Percentiles rank a stretch among this genome's conserved stretches.
Evolutionary conservation across 1,140 invertebrate species (phyloP).

Genomic region (Drosophila hydei): DNA sequence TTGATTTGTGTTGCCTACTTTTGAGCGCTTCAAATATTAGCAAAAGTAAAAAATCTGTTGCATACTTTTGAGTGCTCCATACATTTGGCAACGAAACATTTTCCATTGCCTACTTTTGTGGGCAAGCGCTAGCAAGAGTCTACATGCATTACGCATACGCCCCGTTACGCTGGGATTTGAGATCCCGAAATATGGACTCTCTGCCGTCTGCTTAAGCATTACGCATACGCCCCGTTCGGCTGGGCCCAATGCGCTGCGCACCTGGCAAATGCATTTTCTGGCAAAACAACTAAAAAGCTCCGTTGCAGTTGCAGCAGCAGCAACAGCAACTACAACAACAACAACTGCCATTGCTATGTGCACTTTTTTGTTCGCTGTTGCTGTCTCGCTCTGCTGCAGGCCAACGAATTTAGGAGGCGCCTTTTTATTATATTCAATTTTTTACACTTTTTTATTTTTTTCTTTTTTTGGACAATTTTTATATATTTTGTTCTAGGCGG

Average conservation of each 20-base stretch:
- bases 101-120: neutral
- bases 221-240: neutral
- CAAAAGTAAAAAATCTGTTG: neutral
- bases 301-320: constrained; percentile 8
- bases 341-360: constrained; percentile 2
- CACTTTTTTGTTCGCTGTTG: constrained; percentile 38
- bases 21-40: neutral
- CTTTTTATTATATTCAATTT: constrained; percentile 47
- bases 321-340: constrained; percentile 14
- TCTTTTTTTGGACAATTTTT: constrained; percentile 64
- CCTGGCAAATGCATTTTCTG: constrained; percentile 74
- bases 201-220: no score
- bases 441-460: constrained; percentile 32
- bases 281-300: constrained; percentile 69
- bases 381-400: constrained; percentile 52
- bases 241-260: constrained; percentile 33
- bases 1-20: no score
- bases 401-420: constrained; percentile 55
- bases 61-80: neutral
- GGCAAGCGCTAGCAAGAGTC: no score
- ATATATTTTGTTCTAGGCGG: constrained; percentile 69
- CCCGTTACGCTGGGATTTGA: neutral
- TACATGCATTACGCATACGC: neutral
- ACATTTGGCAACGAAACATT: neutral
- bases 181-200: no score